These are phyloP conservation scores for Platysteira castanea DNA, from an alignment of 2,113 vertebrate genomes.

Conservation along the genomic window DNA sequence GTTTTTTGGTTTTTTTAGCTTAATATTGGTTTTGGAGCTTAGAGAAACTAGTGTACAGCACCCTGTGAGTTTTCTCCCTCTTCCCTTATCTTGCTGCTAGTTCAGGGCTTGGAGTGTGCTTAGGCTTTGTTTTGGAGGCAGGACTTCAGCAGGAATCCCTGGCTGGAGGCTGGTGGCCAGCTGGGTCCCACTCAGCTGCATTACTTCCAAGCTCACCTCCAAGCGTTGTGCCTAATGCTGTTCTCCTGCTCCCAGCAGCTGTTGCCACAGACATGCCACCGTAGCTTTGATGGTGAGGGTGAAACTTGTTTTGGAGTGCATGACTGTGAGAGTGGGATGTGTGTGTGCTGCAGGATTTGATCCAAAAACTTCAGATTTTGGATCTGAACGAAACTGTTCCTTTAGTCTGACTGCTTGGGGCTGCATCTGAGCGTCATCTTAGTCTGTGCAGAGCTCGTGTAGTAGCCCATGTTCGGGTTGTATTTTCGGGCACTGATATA, in stretches of 20 bases:
- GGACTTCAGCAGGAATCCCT: neutral
- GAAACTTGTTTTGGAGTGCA: neutral
- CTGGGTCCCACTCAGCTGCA: neutral
- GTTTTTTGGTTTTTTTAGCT: neutral
- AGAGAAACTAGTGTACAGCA: neutral
- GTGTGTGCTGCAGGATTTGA: neutral
- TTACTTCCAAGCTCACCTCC: neutral
- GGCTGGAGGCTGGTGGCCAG: neutral
- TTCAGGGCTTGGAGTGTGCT: neutral
- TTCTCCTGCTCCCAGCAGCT: neutral
- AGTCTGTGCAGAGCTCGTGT: neutral
- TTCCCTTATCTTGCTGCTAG: neutral
- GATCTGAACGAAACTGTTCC: neutral
- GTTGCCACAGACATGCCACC: neutral
- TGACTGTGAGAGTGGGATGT: neutral
- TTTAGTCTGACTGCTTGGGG: neutral
- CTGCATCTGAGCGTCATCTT: accelerated
- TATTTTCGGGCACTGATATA: neutral
- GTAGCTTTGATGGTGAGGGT: neutral
- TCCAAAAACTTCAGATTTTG: neutral
- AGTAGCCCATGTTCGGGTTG: neutral
- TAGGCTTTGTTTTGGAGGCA: neutral
- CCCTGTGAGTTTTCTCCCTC: neutral
- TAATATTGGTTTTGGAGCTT: neutral
- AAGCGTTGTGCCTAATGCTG: neutral